Evolutionary conservation across 2,797 vertebrate species (phyloP).

Genomic region (Microctenopoma steveboyesi): DNA sequence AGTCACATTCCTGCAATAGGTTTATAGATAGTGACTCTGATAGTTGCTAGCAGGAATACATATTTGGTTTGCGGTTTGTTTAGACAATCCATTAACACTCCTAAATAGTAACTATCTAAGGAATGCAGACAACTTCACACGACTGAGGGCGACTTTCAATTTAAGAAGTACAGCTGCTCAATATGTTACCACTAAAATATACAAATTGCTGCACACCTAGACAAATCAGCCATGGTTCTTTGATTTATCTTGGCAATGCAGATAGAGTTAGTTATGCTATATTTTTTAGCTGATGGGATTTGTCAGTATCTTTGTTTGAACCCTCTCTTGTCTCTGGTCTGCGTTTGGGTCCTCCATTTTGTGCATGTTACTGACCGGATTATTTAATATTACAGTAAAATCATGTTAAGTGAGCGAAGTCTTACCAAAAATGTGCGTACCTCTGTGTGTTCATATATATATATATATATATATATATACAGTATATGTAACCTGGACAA

Average conservation of each 20-base stretch:
- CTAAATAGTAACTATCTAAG: conserved; percentile 50
- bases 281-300: not conserved
- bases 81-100: conserved; percentile 32
- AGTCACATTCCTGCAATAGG: conserved; percentile 3
- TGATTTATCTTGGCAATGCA: not conserved
- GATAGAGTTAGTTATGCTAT: not conserved
- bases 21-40: conserved; percentile 13
- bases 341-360: no score
- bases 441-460: no score
- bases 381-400: not conserved
- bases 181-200: not conserved
- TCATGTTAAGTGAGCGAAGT: not conserved
- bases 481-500: not conserved
- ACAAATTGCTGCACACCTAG: conserved; percentile 24
- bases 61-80: conserved; percentile 45
- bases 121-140: conserved; percentile 57
- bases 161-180: conserved; percentile 52
- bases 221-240: not conserved
- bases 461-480: no score
- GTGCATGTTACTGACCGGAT: not conserved
- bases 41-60: not conserved
- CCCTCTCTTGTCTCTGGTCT: no score
- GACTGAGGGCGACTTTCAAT: conserved; percentile 17
- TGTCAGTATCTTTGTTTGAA: no score
- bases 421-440: not conserved